Evolutionary conservation across 2,797 vertebrate species (phyloP).

Genomic region (Pyrocephalus nanus): DNA sequence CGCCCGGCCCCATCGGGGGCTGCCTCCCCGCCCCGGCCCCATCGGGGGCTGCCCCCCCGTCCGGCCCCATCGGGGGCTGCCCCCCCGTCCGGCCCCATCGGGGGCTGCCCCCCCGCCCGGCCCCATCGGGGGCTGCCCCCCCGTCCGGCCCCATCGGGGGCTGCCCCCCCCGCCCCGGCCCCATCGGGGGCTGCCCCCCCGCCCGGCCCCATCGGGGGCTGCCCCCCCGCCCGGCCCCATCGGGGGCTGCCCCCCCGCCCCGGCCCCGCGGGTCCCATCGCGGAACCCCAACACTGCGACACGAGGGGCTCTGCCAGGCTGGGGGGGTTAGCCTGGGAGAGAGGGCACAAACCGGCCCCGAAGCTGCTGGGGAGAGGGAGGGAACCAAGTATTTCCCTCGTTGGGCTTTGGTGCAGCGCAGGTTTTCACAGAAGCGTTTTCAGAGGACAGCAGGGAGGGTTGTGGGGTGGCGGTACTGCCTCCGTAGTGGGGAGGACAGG

Average conservation of each 20-base stretch:
- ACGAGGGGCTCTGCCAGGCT: neutral
- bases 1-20: neutral
- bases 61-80: neutral
- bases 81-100: neutral
- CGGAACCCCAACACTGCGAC: neutral
- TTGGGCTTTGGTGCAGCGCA: neutral
- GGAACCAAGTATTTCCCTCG: neutral
- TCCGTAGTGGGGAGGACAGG: too few relatives aligned
- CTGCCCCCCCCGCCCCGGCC: neutral
- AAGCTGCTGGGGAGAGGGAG: neutral
- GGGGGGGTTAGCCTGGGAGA: too few relatives aligned
- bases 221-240: neutral
- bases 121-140: too few relatives aligned
- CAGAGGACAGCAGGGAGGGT: neutral
- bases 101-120: neutral
- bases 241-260: neutral
- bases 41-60: neutral
- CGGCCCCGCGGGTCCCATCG: neutral
- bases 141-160: neutral
- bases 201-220: neutral
- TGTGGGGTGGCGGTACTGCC: rapidly evolving
- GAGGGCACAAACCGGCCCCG: too few relatives aligned
- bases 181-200: neutral
- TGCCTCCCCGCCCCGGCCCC: neutral
- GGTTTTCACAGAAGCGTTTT: neutral